phyloP scores from a whole-genome alignment of 1,140 invertebrate genomes.

The Nilaparvata lugens region DNA sequence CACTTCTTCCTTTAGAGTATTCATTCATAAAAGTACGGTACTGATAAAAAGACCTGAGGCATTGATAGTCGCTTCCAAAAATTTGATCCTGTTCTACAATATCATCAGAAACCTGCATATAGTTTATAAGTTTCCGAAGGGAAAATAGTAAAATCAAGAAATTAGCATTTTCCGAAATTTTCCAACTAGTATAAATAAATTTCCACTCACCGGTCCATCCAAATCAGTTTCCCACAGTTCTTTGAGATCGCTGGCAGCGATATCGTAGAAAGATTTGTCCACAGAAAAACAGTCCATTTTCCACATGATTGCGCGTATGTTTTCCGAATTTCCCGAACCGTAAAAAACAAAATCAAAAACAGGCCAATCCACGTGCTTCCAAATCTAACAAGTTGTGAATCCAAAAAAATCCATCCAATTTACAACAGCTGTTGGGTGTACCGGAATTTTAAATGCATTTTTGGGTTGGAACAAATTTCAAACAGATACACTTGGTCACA shows the following conservation, averaged over 20 bases:
- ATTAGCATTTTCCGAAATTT: too few species aligned
- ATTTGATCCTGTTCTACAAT: too few species aligned
- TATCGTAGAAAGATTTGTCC: slow-evolving; percentile 1
- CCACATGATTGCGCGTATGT: neutral
- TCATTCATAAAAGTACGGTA: too few species aligned
- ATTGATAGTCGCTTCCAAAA: too few species aligned
- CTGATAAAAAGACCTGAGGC: too few species aligned
- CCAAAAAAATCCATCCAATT: neutral
- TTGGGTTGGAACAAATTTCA: neutral
- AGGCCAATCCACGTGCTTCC: neutral
- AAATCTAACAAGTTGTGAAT: neutral
- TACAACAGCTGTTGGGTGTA: neutral
- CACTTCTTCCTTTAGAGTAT: too few species aligned
- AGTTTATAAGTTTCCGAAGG: too few species aligned
- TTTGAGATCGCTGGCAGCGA: neutral
- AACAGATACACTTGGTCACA: neutral
- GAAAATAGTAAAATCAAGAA: too few species aligned
- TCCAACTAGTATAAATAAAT: neutral
- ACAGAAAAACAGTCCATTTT: neutral
- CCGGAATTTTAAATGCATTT: neutral
- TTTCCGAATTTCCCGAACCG: neutral
- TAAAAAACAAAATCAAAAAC: neutral
- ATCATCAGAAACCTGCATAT: too few species aligned
- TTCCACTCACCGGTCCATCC: neutral
- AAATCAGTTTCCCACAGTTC: neutral